Conservation (phyloP, 1,140 invertebrate species). For the Drosophila parvula region DNA sequence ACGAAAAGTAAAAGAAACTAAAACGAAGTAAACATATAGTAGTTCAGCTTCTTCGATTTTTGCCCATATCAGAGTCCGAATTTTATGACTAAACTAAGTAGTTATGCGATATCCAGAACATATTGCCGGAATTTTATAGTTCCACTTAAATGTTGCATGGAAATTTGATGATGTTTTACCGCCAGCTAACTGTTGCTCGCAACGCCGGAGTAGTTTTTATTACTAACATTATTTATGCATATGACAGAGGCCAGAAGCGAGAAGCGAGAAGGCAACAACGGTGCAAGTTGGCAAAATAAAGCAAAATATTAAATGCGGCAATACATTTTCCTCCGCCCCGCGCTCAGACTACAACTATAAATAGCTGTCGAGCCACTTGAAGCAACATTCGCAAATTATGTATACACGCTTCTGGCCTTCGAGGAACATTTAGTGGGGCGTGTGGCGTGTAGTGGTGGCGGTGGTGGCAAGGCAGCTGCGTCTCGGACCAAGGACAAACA, state of each 20-base stretch:
- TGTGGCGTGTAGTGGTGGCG: not conserved
- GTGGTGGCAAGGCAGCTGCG: constrained; percentile 5
- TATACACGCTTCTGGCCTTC: constrained; percentile 22
- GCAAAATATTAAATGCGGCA: constrained; percentile 45
- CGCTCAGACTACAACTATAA: constrained; percentile 25
- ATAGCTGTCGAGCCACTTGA: constrained; percentile 47
- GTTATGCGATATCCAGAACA: not conserved
- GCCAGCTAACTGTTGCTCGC: constrained; percentile 9
- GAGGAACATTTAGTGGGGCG: constrained; percentile 2
- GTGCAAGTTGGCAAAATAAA: constrained; percentile 12
- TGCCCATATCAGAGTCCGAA: not conserved
- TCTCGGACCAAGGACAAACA: constrained; percentile 51
- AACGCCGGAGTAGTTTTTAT: constrained; percentile 7
- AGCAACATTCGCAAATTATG: constrained; percentile 49
- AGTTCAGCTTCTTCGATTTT: not conserved
- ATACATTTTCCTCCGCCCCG: constrained; percentile 14
- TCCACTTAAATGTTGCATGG: constrained; percentile 2
- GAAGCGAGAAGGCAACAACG: not conserved
- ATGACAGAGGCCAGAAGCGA: constrained; percentile 1
- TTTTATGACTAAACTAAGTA: not conserved
- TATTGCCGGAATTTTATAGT: not conserved
- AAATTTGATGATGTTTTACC: constrained; percentile 13
- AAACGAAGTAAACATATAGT: not conserved
- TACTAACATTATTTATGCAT: constrained; percentile 16
- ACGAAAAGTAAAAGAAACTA: not conserved